Evolutionary conservation across 2,113 vertebrate species (phyloP), one percentile per base, ranked within the genome.

Genomic region (Eleginops maclovinus): DNA sequence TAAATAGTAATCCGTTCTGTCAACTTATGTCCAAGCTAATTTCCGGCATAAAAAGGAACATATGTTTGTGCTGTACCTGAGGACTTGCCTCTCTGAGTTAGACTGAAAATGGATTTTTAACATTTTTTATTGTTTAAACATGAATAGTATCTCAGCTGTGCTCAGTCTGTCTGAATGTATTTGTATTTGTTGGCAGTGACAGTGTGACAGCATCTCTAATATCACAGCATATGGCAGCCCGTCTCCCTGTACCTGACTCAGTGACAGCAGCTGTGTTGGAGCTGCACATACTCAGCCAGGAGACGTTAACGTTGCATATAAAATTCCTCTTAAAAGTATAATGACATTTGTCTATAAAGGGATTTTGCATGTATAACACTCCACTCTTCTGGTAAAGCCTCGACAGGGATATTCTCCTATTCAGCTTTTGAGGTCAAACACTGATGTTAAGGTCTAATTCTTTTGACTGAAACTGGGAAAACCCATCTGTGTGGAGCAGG

Each of bases 181-280:
- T n/a, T n/a, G n/a, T n/a, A n/a, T n/a, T n/a, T n/a, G n/a, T 53
- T 75, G 85, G 75, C 51, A 76, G 86, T 65, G 67, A 86, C 67
- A 59, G 74, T 63, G 73, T 75, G 74, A 79, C 78, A 61, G 46
- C 56, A 50, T 56, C 55, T 82, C 67, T 28, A 14, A 61, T 82
- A 81, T 87, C 74, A 74, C 36, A 51, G 62, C 67, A 50, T n/a
- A 19, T 72, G 78, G 75, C 78, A 63, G 67, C 50, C 12, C 70
- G 53, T 72, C 16, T 70, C 8, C 60, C 41, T 56, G 10, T 9
- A 22, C 36, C 56, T 71, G 51, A 59, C 77, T 58, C 11, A 1
- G 60, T 61, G 69, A 77, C 26, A 75, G 71, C 67, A 55, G 73
- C 43, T 59, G 53, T 44, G 66, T 19, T 22, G 17, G 10, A 72